These are phyloP conservation scores for Rhamnusium bicolor DNA, from an alignment of 2,888 invertebrate species.

Conservation along the genomic window DNA sequence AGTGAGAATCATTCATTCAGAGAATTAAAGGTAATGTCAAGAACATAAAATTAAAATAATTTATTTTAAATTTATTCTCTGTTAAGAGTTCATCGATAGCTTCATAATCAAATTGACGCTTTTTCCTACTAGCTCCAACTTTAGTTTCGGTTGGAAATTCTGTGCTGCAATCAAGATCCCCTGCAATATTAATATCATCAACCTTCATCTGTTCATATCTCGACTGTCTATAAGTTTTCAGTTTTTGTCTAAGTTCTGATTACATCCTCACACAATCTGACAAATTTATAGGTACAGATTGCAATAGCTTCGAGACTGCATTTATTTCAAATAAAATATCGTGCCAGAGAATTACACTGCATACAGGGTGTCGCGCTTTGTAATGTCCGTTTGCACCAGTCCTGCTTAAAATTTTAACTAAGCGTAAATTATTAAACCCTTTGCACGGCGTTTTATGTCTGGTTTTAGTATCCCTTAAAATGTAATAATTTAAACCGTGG, in stretches of 20 bases:
- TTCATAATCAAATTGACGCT: slow-evolving; percentile 41
- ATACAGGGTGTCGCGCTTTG: too few species aligned
- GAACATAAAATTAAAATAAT: slow-evolving; percentile 41
- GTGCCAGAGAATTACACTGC: slow-evolving; percentile 39
- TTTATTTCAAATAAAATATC: slow-evolving; percentile 45
- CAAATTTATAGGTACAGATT: slow-evolving; percentile 47
- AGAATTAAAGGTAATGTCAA: slow-evolving; percentile 38
- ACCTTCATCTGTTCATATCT: slow-evolving; percentile 41
- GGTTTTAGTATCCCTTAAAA: too few species aligned
- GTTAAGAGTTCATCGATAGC: slow-evolving; percentile 45
- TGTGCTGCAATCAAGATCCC: slow-evolving; percentile 41
- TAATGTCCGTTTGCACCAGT: too few species aligned
- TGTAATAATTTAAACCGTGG: too few species aligned
- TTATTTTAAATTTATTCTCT: slow-evolving; percentile 40
- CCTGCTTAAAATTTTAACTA: too few species aligned
- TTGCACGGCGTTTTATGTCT: too few species aligned
- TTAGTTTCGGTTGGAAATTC: slow-evolving; percentile 43
- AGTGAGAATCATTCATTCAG: slow-evolving; percentile 41
- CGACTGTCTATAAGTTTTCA: slow-evolving; percentile 43
- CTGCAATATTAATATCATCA: slow-evolving; percentile 45
- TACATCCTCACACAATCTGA: slow-evolving; percentile 42
- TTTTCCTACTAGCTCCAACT: slow-evolving; percentile 44
- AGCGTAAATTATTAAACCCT: too few species aligned
- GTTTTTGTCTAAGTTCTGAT: slow-evolving; percentile 39
- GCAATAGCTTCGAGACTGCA: slow-evolving; percentile 45